Conservation (phyloP, 2,797 vertebrate species). For the Holocentrus rufus region DNA sequence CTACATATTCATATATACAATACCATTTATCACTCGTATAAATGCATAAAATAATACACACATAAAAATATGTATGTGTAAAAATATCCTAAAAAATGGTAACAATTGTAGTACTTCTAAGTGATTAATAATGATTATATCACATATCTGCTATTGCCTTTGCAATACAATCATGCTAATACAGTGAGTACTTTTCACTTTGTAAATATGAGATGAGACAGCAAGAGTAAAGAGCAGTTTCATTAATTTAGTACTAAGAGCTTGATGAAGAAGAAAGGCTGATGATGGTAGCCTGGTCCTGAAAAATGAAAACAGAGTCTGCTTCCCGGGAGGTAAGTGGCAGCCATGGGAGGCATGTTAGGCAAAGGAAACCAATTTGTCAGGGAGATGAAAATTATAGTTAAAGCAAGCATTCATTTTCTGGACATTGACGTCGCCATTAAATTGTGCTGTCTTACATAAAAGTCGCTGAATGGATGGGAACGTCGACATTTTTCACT, state of each 20-base stretch:
- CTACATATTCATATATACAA: too few relatives aligned
- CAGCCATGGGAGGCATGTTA: slow-evolving; percentile 49
- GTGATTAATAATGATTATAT: not conserved
- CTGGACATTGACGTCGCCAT: slow-evolving; percentile 66
- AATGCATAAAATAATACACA: not conserved
- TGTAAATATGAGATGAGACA: slow-evolving; percentile 11
- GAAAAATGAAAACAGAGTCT: slow-evolving; percentile 48
- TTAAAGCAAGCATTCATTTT: slow-evolving; percentile 72
- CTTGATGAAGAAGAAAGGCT: slow-evolving; percentile 47
- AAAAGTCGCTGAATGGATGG: slow-evolving; percentile 77
- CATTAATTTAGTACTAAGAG: slow-evolving; percentile 49
- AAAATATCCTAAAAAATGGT: not conserved
- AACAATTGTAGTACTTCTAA: not conserved
- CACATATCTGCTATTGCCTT: not conserved
- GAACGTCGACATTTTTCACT: slow-evolving; percentile 74
- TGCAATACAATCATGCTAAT: not conserved
- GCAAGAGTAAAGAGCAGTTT: not conserved
- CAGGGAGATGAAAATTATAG: slow-evolving; percentile 71
- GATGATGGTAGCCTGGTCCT: slow-evolving; percentile 25
- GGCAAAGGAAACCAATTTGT: slow-evolving; percentile 68
- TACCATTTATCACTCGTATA: too few relatives aligned
- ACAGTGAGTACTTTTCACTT: not conserved
- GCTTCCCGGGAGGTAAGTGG: slow-evolving; percentile 39
- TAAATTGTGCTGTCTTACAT: slow-evolving; percentile 74
- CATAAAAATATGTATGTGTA: not conserved